Evolutionary conservation across 1,140 invertebrate species (phyloP).

Genomic region (Drosophila santomea): DNA sequence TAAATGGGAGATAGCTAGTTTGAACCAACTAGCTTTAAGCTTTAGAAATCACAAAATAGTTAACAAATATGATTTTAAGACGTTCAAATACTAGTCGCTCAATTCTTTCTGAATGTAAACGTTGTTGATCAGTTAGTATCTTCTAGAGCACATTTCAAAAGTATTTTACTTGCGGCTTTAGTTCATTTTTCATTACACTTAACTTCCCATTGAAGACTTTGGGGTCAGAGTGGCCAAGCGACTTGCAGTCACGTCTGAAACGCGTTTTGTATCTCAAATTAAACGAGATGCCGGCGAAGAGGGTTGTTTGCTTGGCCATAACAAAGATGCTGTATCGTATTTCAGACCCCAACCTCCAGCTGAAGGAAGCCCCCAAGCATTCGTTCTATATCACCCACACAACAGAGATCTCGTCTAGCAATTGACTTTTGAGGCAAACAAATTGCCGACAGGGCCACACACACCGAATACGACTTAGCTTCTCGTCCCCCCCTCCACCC

Average conservation of each 20-base stretch:
- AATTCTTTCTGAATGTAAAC: too few relatives aligned
- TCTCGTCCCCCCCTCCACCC: conserved; percentile 2
- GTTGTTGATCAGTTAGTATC: neutral
- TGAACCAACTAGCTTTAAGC: too few relatives aligned
- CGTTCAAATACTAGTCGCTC: too few relatives aligned
- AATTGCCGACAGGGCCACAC: conserved; percentile 71
- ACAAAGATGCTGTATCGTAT: conserved; percentile 66
- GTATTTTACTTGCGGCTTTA: neutral
- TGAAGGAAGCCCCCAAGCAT: neutral
- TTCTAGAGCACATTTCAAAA: neutral
- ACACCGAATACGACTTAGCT: conserved; percentile 18
- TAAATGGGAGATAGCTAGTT: too few relatives aligned
- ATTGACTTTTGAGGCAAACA: conserved; percentile 69
- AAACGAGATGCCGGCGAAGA: conserved; percentile 33
- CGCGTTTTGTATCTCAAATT: conserved; percentile 29
- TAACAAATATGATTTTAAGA: too few relatives aligned
- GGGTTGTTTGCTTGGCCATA: conserved; percentile 51
- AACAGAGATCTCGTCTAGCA: conserved; percentile 41
- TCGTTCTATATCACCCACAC: neutral
- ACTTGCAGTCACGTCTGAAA: conserved; percentile 44
- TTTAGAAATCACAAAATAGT: too few relatives aligned
- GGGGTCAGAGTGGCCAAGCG: neutral
- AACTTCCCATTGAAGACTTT: neutral
- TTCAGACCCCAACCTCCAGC: conserved; percentile 42
- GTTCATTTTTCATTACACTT: conserved; percentile 7